Conservation (phyloP, 2,888 invertebrate genomes). For the Calliphora vomitoria region DNA sequence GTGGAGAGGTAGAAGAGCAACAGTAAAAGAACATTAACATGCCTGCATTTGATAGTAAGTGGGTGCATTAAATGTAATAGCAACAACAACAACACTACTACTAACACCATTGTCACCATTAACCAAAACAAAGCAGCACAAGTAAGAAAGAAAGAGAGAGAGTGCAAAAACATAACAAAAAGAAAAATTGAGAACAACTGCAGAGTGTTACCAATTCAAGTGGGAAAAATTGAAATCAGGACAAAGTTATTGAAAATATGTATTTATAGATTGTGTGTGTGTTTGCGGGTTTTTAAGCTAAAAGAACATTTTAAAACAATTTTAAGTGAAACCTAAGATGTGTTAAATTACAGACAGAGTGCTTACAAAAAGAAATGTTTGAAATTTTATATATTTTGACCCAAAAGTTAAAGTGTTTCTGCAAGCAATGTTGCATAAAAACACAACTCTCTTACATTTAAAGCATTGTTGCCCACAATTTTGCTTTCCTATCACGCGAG, state of each 20-base stretch:
- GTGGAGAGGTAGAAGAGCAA: neutral
- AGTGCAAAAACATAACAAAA: neutral
- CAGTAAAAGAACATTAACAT: neutral
- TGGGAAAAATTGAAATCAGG: slow-evolving; percentile 45
- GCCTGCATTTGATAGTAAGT: slow-evolving; percentile 7
- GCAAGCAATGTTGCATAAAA: neutral
- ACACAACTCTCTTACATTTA: too few species aligned
- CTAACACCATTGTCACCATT: neutral
- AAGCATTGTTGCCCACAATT: too few species aligned
- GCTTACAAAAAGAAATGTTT: neutral
- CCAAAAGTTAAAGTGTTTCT: neutral
- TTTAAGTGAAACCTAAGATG: slow-evolving; percentile 11
- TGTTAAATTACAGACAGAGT: neutral
- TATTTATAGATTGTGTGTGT: neutral
- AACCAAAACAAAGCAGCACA: neutral
- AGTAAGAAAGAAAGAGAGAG: neutral
- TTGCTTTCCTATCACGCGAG: too few species aligned
- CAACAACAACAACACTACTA: neutral
- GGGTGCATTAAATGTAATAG: slow-evolving; percentile 8
- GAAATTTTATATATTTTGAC: slow-evolving; percentile 1
- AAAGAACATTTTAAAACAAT: neutral
- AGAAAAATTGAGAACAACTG: slow-evolving; percentile 23
- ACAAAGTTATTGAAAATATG: slow-evolving; percentile 30
- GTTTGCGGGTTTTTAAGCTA: neutral
- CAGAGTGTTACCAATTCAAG: slow-evolving; percentile 23